Conservation (phyloP, 1,140 invertebrate genomes). For the Drosophila melanica region DNA sequence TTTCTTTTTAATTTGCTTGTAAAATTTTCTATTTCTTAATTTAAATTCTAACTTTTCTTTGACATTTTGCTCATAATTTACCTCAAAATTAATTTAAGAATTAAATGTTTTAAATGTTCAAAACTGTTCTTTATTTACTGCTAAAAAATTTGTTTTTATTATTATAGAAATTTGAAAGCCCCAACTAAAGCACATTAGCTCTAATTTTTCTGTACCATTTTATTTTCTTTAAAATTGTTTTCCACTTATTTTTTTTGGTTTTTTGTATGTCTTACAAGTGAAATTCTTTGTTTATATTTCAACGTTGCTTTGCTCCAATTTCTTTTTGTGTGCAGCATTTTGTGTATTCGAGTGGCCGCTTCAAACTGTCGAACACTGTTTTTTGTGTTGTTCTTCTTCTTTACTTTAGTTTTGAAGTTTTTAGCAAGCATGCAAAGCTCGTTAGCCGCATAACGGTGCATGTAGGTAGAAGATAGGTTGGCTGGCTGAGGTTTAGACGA, state of each 20-base stretch:
- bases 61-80: too few relatives aligned
- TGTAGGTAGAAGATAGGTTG: slow-evolving; percentile 13
- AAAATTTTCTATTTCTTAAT: too few relatives aligned
- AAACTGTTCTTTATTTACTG: too few relatives aligned
- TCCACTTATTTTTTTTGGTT: neutral
- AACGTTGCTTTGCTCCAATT: slow-evolving; percentile 51
- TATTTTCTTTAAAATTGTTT: too few relatives aligned
- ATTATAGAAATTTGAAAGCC: too few relatives aligned
- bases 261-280: slow-evolving; percentile 14
- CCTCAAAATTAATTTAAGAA: too few relatives aligned
- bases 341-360: slow-evolving; percentile 52
- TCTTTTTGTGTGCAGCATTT: slow-evolving; percentile 28
- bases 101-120: too few relatives aligned
- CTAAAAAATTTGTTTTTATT: too few relatives aligned
- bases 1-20: too few relatives aligned
- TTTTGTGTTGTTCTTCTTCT: slow-evolving; percentile 7
- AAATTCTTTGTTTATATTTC: slow-evolving; percentile 38
- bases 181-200: too few relatives aligned
- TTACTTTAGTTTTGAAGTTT: neutral
- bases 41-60: too few relatives aligned
- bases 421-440: slow-evolving; percentile 44
- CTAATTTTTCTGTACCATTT: too few relatives aligned
- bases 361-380: slow-evolving; percentile 48
- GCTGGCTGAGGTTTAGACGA: neutral
- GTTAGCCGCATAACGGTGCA: slow-evolving; percentile 60